phyloP scores from a whole-genome alignment of 2,888 invertebrate species.

The Pelosia muscerda region DNA sequence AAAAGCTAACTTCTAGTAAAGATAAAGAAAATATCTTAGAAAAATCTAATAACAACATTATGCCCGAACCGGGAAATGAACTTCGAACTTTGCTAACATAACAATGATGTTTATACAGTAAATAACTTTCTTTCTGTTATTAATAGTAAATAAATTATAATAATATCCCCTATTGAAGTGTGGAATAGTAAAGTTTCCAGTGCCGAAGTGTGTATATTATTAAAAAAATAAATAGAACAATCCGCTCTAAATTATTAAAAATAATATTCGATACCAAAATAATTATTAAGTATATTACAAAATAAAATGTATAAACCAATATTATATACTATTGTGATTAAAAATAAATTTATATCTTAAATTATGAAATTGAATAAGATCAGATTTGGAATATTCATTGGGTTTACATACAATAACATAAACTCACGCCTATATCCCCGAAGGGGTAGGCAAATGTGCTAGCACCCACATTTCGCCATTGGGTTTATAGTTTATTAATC shows the following conservation, averaged over 20 bases:
- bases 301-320: constrained; percentile 37
- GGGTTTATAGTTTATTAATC: too few species aligned
- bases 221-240: constrained; percentile 29
- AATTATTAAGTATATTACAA: constrained; percentile 18
- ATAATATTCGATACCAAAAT: constrained; percentile 30
- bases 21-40: background rate
- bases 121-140: background rate
- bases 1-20: background rate
- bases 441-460: too few species aligned
- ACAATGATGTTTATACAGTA: background rate
- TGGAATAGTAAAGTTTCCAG: constrained; percentile 1
- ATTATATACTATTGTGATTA: constrained; percentile 6
- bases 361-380: background rate
- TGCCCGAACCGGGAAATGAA: background rate
- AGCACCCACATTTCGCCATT: too few species aligned
- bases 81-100: background rate
- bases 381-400: background rate
- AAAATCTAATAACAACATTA: constrained; percentile 6
- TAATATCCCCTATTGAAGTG: background rate
- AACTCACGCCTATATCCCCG: too few species aligned
- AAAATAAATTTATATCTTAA: constrained; percentile 14
- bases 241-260: constrained; percentile 33
- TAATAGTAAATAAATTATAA: background rate
- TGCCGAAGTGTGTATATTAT: constrained; percentile 22
- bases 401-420: too few species aligned